phyloP scores from a whole-genome alignment of 2,888 invertebrate genomes.

The Pandemis corylana region DNA sequence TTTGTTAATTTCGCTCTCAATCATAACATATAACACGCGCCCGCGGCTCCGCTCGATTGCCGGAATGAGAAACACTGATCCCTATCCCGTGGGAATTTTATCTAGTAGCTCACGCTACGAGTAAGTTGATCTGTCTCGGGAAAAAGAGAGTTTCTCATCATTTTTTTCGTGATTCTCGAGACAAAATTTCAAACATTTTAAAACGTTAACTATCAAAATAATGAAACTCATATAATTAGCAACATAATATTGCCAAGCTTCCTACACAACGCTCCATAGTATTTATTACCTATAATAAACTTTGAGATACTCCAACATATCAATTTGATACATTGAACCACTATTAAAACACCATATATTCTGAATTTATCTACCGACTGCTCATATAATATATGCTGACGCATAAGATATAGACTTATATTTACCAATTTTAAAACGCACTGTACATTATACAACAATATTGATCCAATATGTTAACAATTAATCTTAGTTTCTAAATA shows the following conservation, averaged over 20 bases:
- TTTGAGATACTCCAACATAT: constrained; percentile 33
- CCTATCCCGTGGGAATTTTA: too few relatives aligned
- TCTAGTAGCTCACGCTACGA: too few relatives aligned
- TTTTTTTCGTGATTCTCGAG: background rate
- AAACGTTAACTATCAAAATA: background rate
- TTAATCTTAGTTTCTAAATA: background rate
- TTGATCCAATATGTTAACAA: constrained; percentile 25
- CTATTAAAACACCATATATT: constrained; percentile 30
- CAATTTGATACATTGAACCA: constrained; percentile 34
- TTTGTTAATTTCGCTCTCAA: background rate
- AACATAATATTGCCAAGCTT: background rate
- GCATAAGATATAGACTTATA: constrained; percentile 22
- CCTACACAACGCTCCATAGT: constrained; percentile 1
- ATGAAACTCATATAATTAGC: background rate
- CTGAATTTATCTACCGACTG: constrained; percentile 25
- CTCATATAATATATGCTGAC: constrained; percentile 30
- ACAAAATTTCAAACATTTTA: background rate
- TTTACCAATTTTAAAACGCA: constrained; percentile 13
- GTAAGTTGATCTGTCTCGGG: too few relatives aligned
- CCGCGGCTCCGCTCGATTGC: background rate
- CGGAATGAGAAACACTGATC: background rate
- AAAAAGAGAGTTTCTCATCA: too few relatives aligned
- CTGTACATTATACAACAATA: constrained; percentile 34
- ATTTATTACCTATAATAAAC: constrained; percentile 19
- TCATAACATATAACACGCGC: background rate